Base-by-base conservation (phyloP, 1,140 invertebrate species). In the Sitophilus oryzae region DNA sequence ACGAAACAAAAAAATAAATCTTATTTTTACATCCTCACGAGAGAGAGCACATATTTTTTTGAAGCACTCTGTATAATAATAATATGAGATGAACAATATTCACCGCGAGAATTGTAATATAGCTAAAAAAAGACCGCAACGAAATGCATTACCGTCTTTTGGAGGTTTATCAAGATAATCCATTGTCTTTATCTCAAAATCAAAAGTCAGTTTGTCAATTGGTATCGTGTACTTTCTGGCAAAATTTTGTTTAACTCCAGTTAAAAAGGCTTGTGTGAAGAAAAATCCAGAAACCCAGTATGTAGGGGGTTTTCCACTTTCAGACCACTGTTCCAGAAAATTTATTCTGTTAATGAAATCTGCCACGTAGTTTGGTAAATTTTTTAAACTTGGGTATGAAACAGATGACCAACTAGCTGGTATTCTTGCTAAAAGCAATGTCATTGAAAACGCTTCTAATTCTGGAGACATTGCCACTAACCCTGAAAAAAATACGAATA, bases 211-310 rank as follows among this genome's bases (percentile, higher is more conserved):
- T 48, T 86, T 82, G 75, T 96, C 91, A 37, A 96, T 94, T 2
- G 92, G 88, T 60, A 93, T 88, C 63, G 82, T 84, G 61, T 88
- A 87, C 66, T 88, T 88, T 52, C 94, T 74, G 1, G 93, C 93
- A 72, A 78, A 96, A 72, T 96, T 96, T 73, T 96, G 93, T 60
- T 91, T 82, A 1, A 88, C 88, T 2, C 88, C 93, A 6, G 93
- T 96, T 11, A 97, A 75, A 71, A 97, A 96, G 0, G 90, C 91
- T 73, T 96, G 92, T 0, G 91, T 91, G 68, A 96, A 96, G 66
- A 89, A 96, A 70, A 97, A 95, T 8, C 92, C 93, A 0, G 92
- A 92, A 3, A 97, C 77, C 94, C 93, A 97, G 73, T 92, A 95
- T 0, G 82, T 83, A 0, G 76, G 51, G 2, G 92, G 91, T 70